Evolutionary conservation across 2,888 invertebrate genomes (phyloP), one percentile per base, ranked within the genome.

Genomic region (Andricus quercusramuli): DNA sequence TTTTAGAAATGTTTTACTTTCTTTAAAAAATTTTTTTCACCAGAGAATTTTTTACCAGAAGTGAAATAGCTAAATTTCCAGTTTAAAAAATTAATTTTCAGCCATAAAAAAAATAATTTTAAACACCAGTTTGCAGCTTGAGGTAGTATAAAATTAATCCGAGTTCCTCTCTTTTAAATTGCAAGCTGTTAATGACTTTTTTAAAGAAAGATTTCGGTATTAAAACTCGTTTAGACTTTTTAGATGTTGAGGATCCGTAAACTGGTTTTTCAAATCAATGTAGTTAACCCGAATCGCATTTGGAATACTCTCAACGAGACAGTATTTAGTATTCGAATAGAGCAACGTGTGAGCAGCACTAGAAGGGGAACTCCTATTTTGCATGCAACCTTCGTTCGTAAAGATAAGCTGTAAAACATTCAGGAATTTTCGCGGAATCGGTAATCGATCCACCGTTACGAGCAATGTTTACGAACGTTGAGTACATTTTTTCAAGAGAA

Each of bases 321-420:
- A 59, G 29, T 74, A 56, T 74, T 84, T 82, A 84, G 82, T 81
- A 84, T 84, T 84, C 84, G 66, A 37, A 32, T 77, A 47, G 64
- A 56, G 56, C 25, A 68, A 41, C 82, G 79, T 80, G 78, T 82
- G 66, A 32, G 51, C 44, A 29, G 64, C 62, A 78, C 78, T 41
- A 37, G 79, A 11, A 67, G 81, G 67, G 62, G 81, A 80, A 79
- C 67, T 74, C 77, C 81, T 76, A 81, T 84, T 80, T 84, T 81
- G 79, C 82, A 82, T 82, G 80, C 80, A 59, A 78, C 78, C 70
- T 64, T 44, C 51, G 32, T 74, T 65, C 65, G 59, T n/a, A 20
- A 44, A 74, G 67, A 81, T 68, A 76, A 66, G 44, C 25, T 11
- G 62, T 65, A 74, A 67, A 79, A 79, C 80, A 84, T 81, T 80